phyloP scores from a whole-genome alignment of 2,113 vertebrate genomes.

The Limanda limanda region DNA sequence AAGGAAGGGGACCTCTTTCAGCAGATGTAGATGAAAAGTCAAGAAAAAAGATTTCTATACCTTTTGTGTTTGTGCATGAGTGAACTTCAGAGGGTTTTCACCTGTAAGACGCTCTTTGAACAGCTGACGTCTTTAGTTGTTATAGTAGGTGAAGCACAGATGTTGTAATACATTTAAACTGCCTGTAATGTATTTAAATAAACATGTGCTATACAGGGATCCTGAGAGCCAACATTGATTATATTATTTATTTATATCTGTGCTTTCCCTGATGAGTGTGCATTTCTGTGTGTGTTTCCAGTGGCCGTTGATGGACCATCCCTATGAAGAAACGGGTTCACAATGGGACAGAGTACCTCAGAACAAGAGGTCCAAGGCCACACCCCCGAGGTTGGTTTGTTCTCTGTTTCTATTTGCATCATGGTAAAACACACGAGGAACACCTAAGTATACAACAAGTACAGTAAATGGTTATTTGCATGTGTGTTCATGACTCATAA shows the following conservation, averaged over 20 bases:
- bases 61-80: neutral
- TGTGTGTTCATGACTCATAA: too few relatives aligned
- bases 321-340: slow-evolving; percentile 77
- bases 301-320: slow-evolving; percentile 82
- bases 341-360: slow-evolving; percentile 85
- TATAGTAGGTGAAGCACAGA: too few relatives aligned
- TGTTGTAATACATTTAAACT: too few relatives aligned
- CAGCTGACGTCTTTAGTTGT: too few relatives aligned
- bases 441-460: neutral
- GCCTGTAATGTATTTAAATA: too few relatives aligned
- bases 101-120: too few relatives aligned
- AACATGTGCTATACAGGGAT: too few relatives aligned
- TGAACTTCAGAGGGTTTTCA: neutral
- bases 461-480: neutral
- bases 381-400: slow-evolving; percentile 66
- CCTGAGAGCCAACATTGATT: neutral
- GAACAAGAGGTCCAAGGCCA: slow-evolving; percentile 77
- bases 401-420: slow-evolving; percentile 2
- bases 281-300: slow-evolving; percentile 59
- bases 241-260: neutral
- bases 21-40: neutral
- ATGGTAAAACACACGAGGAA: neutral
- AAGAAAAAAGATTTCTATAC: neutral
- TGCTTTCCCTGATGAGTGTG: neutral
- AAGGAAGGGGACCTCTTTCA: neutral